Evolutionary conservation across 2,888 invertebrate species (phyloP).

Genomic region (Agrenia bidenticulata): DNA sequence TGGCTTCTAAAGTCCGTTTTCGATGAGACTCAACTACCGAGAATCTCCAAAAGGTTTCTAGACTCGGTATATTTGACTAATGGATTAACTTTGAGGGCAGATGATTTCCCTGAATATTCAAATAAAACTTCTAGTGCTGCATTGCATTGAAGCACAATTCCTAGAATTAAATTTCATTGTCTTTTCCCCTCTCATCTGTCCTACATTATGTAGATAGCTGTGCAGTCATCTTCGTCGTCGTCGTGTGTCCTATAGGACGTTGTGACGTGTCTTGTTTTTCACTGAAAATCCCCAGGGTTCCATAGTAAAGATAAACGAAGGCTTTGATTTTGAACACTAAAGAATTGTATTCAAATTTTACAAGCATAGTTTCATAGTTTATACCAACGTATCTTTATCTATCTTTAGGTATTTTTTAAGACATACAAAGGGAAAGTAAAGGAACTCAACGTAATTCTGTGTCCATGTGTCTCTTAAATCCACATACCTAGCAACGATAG

Average conservation of each 20-base stretch:
- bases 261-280: constrained; percentile 17
- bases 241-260: neutral
- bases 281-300: constrained; percentile 24
- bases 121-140: too few species aligned
- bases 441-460: neutral
- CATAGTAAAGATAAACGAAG: constrained; percentile 19
- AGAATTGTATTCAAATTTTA: constrained; percentile 18
- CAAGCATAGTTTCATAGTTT: neutral
- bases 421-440: neutral
- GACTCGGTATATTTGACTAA: too few species aligned
- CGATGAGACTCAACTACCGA: too few species aligned
- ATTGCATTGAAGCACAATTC: too few species aligned
- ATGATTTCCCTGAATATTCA: too few species aligned
- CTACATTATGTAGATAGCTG: too few species aligned
- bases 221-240: neutral
- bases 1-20: too few species aligned
- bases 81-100: too few species aligned
- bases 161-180: too few species aligned
- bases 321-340: constrained; percentile 15
- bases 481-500: constrained; percentile 4
- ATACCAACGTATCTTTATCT: too few species aligned
- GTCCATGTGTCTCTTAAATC: constrained; percentile 10
- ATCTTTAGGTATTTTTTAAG: neutral
- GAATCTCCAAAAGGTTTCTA: too few species aligned
- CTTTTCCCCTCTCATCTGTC: too few species aligned